Evolutionary conservation across 2,113 vertebrate genomes (phyloP), one percentile per base, ranked within the genome.

Genomic region (Malurus elegans): DNA sequence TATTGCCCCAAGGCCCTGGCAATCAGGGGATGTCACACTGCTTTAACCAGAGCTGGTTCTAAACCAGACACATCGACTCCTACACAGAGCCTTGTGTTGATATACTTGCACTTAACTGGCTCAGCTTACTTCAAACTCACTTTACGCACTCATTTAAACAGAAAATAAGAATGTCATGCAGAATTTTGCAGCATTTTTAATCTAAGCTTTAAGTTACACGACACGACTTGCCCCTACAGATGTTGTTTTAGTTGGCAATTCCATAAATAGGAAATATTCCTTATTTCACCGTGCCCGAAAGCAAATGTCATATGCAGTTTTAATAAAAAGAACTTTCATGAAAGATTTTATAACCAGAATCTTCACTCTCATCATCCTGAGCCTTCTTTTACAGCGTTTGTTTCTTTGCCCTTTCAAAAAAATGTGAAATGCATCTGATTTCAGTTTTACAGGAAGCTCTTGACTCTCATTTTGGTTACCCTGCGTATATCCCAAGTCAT

Each of bases 361-460:
- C 91, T 96, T 92, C n/a, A 32, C 42, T 9, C 32, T 80, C 71
- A 62, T 92, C 64, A 90, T 21, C 56, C 8, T 70, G 73, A 84
- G 12, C 16, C 23, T 66, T 53, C 75, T 88, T 92, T 88, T 61
- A 62, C 53, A 85, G 18, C 17, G 70, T 65, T 97, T 92, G 66
- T 62, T 65, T 92, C 95, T 91, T 95, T 95, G 73, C 26, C 19
- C 80, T 70, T 97, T 93, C 38, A 95, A 58, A 92, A 74, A 92
- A 74, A 92, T 96, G 95, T 87, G 93, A 91, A 95, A 89, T 95
- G 60, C 51, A 94, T 85, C 78, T 45, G 72, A 94, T 61, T 96
- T 93, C 76, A 92, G 66, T 42, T 79, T 93, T 96, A 79, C 65
- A 93, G 73, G 67, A 93, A 89, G 32, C 14, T 81, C 66, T 79